Percentiles rank a stretch among this genome's conserved stretches.
Evolutionary conservation across 2,888 invertebrate species (phyloP).

Genomic region (Tortricodes alternella): DNA sequence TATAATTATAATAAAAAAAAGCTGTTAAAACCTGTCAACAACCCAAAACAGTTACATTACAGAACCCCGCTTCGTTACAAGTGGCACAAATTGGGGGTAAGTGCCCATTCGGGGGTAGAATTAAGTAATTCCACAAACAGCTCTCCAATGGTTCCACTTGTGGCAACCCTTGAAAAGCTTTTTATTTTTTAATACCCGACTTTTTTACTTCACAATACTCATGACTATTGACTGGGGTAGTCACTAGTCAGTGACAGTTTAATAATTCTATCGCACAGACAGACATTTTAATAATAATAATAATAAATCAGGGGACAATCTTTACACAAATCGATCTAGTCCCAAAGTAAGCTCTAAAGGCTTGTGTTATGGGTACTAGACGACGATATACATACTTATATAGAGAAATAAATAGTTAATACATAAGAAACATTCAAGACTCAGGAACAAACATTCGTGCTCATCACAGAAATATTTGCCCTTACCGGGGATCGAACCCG

Average conservation of each 20-base stretch:
- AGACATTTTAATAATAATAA: no score
- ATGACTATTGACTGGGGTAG: background rate
- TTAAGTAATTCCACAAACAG: constrained; percentile 41
- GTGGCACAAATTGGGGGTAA: constrained; percentile 47
- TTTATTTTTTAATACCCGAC: constrained; percentile 6
- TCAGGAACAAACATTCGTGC: no score
- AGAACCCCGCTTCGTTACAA: constrained; percentile 31
- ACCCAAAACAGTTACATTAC: background rate
- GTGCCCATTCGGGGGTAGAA: constrained; percentile 45
- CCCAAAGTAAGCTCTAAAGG: no score
- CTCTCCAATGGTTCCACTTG: constrained; percentile 35
- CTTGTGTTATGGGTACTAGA: no score
- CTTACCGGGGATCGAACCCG: no score
- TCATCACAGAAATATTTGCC: no score
- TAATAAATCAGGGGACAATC: no score
- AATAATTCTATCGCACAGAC: no score
- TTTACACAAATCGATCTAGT: no score
- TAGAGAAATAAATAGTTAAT: no score
- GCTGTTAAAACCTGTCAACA: background rate
- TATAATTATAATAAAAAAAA: background rate
- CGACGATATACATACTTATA: no score
- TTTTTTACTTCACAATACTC: constrained; percentile 1
- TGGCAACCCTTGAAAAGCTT: constrained; percentile 25
- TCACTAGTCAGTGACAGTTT: background rate
- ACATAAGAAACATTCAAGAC: no score